phyloP scores from a whole-genome alignment of 2,797 vertebrate genomes.

The Meda fulgida region DNA sequence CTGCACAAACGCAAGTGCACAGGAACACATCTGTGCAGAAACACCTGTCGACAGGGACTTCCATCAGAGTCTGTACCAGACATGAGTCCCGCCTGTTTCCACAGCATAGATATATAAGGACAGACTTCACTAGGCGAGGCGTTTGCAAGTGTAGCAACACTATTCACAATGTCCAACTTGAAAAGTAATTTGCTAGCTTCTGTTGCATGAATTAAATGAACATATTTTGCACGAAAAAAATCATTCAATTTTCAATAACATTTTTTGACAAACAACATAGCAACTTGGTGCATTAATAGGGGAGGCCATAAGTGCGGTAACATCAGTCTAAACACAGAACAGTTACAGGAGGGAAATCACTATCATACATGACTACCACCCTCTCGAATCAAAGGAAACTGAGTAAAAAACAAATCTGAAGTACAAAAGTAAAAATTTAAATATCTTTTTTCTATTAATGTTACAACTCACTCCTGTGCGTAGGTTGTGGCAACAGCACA shows the following conservation, averaged over 20 bases:
- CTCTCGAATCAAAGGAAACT: not conserved
- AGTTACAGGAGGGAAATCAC: not conserved
- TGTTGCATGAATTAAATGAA: not conserved
- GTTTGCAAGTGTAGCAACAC: not conserved
- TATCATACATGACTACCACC: not conserved
- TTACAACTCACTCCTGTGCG: not conserved
- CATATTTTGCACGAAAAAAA: no score
- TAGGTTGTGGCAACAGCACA: not conserved
- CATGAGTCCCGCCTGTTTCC: not conserved
- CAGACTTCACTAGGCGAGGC: not conserved
- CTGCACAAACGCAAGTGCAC: constrained; percentile 49
- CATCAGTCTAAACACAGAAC: not conserved
- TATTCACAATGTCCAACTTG: not conserved
- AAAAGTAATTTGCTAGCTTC: not conserved
- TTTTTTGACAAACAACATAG: not conserved
- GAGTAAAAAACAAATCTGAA: not conserved
- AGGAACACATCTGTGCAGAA: constrained; percentile 32
- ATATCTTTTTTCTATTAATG: not conserved
- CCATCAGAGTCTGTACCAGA: not conserved
- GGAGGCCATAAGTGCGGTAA: not conserved
- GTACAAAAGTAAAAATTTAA: not conserved
- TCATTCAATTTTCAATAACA: no score
- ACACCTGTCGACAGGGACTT: constrained; percentile 34
- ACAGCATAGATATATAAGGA: not conserved
- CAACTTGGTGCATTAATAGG: not conserved